Evolutionary conservation across 2,888 invertebrate genomes (phyloP).

Genomic region (Gandaritis pyraliata): DNA sequence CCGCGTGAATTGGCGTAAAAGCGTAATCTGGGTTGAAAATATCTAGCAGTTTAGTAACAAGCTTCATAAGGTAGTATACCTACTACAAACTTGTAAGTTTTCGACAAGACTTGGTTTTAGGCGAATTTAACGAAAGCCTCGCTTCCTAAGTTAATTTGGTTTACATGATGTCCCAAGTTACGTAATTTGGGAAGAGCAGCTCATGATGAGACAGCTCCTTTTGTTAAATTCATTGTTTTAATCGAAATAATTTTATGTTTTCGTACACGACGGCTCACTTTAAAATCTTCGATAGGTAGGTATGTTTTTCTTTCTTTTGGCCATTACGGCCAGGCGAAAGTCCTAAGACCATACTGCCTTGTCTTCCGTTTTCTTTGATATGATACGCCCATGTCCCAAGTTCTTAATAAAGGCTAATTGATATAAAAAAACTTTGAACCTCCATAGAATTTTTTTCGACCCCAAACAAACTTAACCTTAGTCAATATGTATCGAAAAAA

Average conservation of each 20-base stretch:
- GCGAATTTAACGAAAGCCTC: slow-evolving; percentile 11
- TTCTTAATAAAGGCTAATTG: too few relatives aligned
- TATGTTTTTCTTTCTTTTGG: too few relatives aligned
- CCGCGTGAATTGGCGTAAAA: too few relatives aligned
- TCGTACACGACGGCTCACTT: too few relatives aligned
- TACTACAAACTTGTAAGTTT: slow-evolving; percentile 23
- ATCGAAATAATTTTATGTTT: too few relatives aligned
- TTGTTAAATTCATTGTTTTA: not conserved
- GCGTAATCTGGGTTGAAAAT: not conserved
- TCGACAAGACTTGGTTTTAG: slow-evolving; percentile 6
- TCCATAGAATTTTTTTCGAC: too few relatives aligned
- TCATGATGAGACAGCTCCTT: slow-evolving; percentile 8
- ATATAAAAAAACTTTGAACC: too few relatives aligned
- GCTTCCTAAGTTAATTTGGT: slow-evolving; percentile 18
- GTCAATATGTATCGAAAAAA: slow-evolving; percentile 5
- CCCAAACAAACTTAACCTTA: not conserved
- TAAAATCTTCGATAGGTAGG: too few relatives aligned
- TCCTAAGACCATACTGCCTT: too few relatives aligned
- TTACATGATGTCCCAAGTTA: slow-evolving; percentile 11
- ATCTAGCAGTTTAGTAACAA: slow-evolving; percentile 7
- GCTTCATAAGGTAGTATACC: not conserved
- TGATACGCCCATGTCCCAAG: too few relatives aligned
- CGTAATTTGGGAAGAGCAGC: slow-evolving; percentile 8
- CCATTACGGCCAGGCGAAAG: too few relatives aligned
- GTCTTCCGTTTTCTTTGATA: too few relatives aligned